phyloP scores from a whole-genome alignment of 2,797 vertebrate species.

The Synanceia verrucosa region DNA sequence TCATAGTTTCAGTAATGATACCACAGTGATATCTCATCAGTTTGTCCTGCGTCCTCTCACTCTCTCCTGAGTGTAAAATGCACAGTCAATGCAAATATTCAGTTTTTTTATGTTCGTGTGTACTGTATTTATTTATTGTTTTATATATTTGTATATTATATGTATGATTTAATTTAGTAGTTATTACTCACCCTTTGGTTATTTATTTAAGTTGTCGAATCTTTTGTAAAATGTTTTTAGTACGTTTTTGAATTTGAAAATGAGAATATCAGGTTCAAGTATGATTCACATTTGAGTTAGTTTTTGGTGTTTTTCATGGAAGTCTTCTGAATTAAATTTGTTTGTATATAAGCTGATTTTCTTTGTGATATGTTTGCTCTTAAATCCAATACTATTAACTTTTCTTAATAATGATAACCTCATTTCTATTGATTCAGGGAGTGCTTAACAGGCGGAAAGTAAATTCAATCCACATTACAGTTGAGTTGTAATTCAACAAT shows the following conservation, averaged over 20 bases:
- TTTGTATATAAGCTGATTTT: conserved; percentile 17
- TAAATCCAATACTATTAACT: neutral
- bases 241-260: neutral
- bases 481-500: neutral
- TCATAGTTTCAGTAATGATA: neutral
- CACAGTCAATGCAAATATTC: conserved; percentile 93
- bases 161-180: conserved; percentile 85
- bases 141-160: conserved; percentile 30
- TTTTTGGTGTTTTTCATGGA: conserved; percentile 15
- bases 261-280: neutral
- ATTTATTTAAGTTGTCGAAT: conserved; percentile 84
- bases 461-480: neutral
- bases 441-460: neutral
- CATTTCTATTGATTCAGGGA: neutral
- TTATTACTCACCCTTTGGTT: conserved; percentile 80
- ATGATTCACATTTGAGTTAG: neutral
- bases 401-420: too few species aligned
- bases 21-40: neutral
- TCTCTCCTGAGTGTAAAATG: conserved; percentile 78
- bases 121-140: conserved; percentile 35
- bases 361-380: neutral
- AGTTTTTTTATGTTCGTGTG: conserved; percentile 66
- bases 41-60: neutral
- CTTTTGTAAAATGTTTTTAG: neutral
- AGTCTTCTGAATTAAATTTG: conserved; percentile 18